Percentiles rank a stretch among this genome's conserved stretches.
phyloP scores from a whole-genome alignment of 2,113 vertebrate species.

The Hippocampus mohnikei region DNA sequence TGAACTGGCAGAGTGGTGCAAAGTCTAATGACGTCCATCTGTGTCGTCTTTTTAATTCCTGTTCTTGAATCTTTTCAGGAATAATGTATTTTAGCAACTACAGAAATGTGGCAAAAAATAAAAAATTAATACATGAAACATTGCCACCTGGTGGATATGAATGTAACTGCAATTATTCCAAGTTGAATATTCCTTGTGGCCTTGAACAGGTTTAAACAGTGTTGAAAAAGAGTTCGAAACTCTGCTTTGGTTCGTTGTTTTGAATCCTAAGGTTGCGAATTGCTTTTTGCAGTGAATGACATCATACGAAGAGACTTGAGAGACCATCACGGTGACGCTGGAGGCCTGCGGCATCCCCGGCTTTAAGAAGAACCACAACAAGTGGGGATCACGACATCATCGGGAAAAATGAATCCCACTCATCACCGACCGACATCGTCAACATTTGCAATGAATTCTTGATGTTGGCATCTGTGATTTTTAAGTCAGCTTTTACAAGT shows the following conservation, averaged over 20 bases:
- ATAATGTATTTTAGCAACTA: background rate
- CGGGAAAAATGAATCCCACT: background rate
- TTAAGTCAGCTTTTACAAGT: slow-evolving; percentile 4
- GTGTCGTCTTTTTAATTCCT: background rate
- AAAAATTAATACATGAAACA: background rate
- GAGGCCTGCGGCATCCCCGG: slow-evolving; percentile 10
- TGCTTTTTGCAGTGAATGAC: slow-evolving; percentile 82
- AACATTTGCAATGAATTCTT: background rate
- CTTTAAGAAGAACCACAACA: background rate
- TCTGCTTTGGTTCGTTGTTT: background rate
- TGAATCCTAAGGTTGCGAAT: background rate
- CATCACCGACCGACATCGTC: background rate
- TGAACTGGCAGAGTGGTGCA: background rate
- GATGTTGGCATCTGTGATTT: slow-evolving; percentile 1
- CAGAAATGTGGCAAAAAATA: background rate
- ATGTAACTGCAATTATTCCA: slow-evolving; percentile 11
- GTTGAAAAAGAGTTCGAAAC: too few relatives aligned
- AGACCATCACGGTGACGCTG: slow-evolving; percentile 78
- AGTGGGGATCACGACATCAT: background rate
- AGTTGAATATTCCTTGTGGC: too few relatives aligned
- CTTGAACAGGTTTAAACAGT: too few relatives aligned
- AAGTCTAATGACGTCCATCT: background rate
- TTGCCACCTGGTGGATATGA: slow-evolving; percentile 17
- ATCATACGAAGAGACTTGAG: slow-evolving; percentile 95
- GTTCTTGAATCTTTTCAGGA: background rate